Base-by-base conservation (phyloP, 2,797 vertebrate genomes). In the Tauraco hartlaubi region DNA sequence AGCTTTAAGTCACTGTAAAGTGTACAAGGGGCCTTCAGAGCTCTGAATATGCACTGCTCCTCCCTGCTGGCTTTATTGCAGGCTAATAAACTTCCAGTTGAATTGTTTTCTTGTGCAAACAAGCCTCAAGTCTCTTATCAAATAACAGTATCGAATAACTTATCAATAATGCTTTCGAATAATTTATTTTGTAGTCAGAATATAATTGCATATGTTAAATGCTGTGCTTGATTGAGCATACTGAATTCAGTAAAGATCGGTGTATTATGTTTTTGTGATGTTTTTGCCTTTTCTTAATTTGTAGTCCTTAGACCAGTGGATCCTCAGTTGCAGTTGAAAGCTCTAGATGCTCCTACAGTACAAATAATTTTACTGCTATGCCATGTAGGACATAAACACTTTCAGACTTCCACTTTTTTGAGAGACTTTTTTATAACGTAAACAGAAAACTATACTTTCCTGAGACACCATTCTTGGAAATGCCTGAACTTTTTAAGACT, bases 111-210 rank as follows among this genome's bases (percentile, higher is more conserved):
- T 35, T 68, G 5, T 54, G 51, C 10, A 3, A 87, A 77, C 11
- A 77, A 72, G 12, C 28, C 6, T 11, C 17, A 48, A 59, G 37
- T 79, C 55, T 78, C 55, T 51, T 93, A 79, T n/a, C 59, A 56
- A 93, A 44, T 88, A 81, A 55, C 44, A 73, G 43, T 82, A 72
- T 93, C 71, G 91, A 79, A 48, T 91, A 87, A 71, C 64, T 63
- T 61, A 17, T 6, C 51, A 93, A 59, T 69, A 76, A 63, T 73
- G 6, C 14, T 74, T 89, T 29, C 92, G 74, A 93, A 76, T 87
- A 71, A 85, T 89, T 88, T 69, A 86, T 82, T 95, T 58, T 68
- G 29, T 80, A 72, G 51, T 58, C 49, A 82, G 29, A 71, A 91
- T 87, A 63, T 71, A 89, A n/a, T n/a, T 13, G 22, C 13, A 1